Evolutionary conservation across 2,113 vertebrate species (phyloP).

Genomic region (Phalacrocorax pelagicus): DNA sequence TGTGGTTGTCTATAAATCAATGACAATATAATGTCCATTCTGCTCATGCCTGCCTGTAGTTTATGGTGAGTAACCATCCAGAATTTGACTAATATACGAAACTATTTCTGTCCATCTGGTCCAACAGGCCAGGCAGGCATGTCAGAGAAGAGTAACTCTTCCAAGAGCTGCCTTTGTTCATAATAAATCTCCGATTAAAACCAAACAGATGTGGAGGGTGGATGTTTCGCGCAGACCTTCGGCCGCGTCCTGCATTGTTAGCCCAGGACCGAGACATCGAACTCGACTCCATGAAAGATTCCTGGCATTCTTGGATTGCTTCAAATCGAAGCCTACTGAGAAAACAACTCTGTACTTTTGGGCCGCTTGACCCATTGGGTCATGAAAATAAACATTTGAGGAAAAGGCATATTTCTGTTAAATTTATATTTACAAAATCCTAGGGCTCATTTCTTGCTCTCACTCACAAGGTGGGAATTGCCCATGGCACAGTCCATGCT

Average conservation of each 20-base stretch:
- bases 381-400: neutral
- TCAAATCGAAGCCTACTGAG: neutral
- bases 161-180: slow-evolving; percentile 45
- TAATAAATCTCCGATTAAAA: slow-evolving; percentile 4
- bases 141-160: neutral
- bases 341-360: neutral
- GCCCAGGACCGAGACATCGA: fast-evolving
- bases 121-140: slow-evolving; percentile 1
- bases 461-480: fast-evolving
- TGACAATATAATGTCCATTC: neutral
- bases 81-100: slow-evolving; percentile 31
- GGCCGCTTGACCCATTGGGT: neutral
- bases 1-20: slow-evolving; percentile 10
- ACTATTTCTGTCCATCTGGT: slow-evolving; percentile 47
- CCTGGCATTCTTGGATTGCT: slow-evolving; percentile 17
- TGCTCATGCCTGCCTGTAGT: neutral
- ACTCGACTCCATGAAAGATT: neutral
- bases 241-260: neutral
- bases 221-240: neutral
- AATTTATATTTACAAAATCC: neutral
- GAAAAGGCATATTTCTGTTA: neutral
- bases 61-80: slow-evolving; percentile 34
- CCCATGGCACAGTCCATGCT: fast-evolving
- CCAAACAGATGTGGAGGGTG: slow-evolving; percentile 48
- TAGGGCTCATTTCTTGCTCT: fast-evolving